These are phyloP conservation scores for Patella ulyssiponensis DNA, from an alignment of 2,888 invertebrate genomes.

Conservation along the genomic window DNA sequence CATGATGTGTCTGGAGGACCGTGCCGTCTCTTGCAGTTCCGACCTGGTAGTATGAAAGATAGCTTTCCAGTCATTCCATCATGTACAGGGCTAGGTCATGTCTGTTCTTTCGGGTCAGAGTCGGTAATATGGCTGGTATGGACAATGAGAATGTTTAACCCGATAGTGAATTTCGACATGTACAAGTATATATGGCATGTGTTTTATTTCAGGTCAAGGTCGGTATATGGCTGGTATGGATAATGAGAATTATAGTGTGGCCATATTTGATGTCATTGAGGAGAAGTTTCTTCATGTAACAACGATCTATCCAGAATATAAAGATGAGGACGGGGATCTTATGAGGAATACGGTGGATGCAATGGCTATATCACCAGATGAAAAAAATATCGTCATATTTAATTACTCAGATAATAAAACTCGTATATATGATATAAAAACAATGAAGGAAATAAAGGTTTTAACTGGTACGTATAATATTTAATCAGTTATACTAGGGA, in stretches of 20 bases:
- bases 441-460: slow-evolving; percentile 26
- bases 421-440: slow-evolving; percentile 42
- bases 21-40: too few relatives aligned
- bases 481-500: too few relatives aligned
- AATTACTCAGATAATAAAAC: slow-evolving; percentile 44
- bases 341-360: slow-evolving; percentile 45
- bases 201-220: too few relatives aligned
- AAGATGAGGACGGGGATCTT: slow-evolving; percentile 34
- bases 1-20: too few relatives aligned
- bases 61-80: too few relatives aligned
- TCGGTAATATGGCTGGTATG: slow-evolving; percentile 14
- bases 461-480: too few relatives aligned
- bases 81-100: too few relatives aligned
- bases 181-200: too few relatives aligned
- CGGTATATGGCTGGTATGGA: slow-evolving; percentile 15
- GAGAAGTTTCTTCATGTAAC: slow-evolving; percentile 35
- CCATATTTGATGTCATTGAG: slow-evolving; percentile 37
- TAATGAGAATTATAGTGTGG: slow-evolving; percentile 36
- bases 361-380: slow-evolving; percentile 44
- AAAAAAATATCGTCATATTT: slow-evolving; percentile 43
- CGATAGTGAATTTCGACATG: too few relatives aligned
- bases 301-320: slow-evolving; percentile 39
- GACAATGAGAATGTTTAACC: slow-evolving; percentile 29
- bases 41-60: too few relatives aligned
- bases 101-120: too few relatives aligned